Base-by-base conservation (phyloP, 2,888 invertebrate genomes). In the Spialia ferax region DNA sequence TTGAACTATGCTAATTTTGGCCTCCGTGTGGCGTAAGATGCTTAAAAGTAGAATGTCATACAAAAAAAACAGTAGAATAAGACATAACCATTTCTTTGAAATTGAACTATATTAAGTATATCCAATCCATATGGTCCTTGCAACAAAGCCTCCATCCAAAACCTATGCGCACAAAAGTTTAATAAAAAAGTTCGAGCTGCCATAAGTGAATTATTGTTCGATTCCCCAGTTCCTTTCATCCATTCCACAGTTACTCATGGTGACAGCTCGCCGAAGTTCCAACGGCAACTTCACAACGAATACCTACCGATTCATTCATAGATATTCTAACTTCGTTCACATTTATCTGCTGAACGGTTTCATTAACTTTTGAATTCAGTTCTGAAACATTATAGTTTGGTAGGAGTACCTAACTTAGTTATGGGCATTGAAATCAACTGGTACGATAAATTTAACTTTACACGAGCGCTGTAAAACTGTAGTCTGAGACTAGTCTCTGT, bases 191-290 rank as follows among this genome's bases (percentile, higher is more conserved):
- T 29, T 15, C 2, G 10, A 52, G 52, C 54, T n/a, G 29, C 29
- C 54, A 54, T 15, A 29, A 54, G 15, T 54, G 29, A 54, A 29
- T 54, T 54, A 54, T 26, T 26, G 54, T 29, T 54, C 26, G 26
- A 26, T 26, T 54, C 10, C 29, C 23, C 15, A 7, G 10, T n/a
- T 50, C 4, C 20, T 50, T 23, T 54, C 52, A n/a, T 26, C 52
- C 7, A n/a, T n/a, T 22, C 23, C 23, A 26, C 52, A 26, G 52
- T 54, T 23, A 54, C n/a, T 54, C 52, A 54, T 26, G 26, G n/a
- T 23, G 52, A 54, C 52, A 54, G 52, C 6, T 23, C 26, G n/a
- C 22, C 26, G n/a, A n/a, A 54, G 26, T 22, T 50, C 13, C 22
- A 3, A 22, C 4, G 22, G 5, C 11, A 50, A 50, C 50, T 50